phyloP scores from a whole-genome alignment of 1,140 invertebrate genomes.

The Calephelis virginiensis region DNA sequence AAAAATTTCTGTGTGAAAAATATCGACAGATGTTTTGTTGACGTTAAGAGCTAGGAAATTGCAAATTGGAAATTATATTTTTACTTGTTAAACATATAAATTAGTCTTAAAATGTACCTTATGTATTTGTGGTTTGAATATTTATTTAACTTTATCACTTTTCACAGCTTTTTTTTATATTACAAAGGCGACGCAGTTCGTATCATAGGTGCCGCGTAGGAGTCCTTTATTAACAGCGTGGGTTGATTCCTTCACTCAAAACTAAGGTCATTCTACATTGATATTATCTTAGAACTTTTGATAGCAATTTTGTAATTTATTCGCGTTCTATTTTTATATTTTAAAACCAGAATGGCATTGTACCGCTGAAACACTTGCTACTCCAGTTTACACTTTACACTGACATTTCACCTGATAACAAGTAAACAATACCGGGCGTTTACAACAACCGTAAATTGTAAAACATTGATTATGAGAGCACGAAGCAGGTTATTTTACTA shows the following conservation, averaged over 20 bases:
- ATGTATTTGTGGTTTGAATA: background rate
- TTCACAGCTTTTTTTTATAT: constrained; percentile 23
- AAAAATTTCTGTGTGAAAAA: background rate
- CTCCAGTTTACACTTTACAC: constrained; percentile 18
- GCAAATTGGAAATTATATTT: background rate
- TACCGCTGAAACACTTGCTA: constrained; percentile 34
- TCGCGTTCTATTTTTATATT: constrained; percentile 41
- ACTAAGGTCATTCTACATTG: constrained; percentile 60
- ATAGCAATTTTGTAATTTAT: constrained; percentile 33
- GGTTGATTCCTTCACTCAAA: constrained; percentile 63
- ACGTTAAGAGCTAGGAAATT: constrained; percentile 3
- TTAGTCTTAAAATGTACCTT: background rate
- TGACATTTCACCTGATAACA: constrained; percentile 43
- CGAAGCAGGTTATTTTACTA: constrained; percentile 55
- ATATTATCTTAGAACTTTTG: constrained; percentile 41
- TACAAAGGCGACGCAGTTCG: constrained; percentile 44
- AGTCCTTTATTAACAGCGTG: constrained; percentile 67
- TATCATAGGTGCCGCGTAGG: constrained; percentile 59
- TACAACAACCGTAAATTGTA: constrained; percentile 35
- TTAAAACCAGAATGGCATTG: constrained; percentile 33
- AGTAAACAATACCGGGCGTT: constrained; percentile 68
- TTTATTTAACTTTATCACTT: constrained; percentile 10
- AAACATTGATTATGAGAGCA: constrained; percentile 42
- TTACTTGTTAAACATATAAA: constrained; percentile 2
- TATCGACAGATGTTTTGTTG: constrained; percentile 14